A percentile compares a stretch with the other conserved stretches of the same genome.
These are phyloP conservation scores for Apeltes quadracus DNA, from an alignment of 2,113 vertebrate species.

Conservation along the genomic window DNA sequence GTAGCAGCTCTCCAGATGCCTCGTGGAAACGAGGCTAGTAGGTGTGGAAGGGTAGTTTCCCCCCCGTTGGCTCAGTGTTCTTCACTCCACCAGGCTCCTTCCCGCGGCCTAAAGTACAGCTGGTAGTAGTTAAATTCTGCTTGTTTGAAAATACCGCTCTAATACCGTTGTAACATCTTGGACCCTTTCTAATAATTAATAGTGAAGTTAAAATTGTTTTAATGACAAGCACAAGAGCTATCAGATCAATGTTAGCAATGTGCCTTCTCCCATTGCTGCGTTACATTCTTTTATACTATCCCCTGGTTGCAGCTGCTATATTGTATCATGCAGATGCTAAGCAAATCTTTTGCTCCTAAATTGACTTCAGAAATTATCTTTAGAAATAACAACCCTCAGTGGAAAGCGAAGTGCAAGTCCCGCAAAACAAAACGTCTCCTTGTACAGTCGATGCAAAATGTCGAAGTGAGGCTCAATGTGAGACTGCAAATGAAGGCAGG, in stretches of 20 bases:
- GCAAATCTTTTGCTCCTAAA: not conserved
- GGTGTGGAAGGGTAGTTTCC: conserved; percentile 17
- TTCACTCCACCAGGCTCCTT: conserved; percentile 24
- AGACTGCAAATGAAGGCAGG: conserved; percentile 72
- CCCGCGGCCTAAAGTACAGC: not conserved
- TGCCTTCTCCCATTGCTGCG: not conserved
- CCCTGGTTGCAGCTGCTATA: not conserved
- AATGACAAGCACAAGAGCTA: not conserved
- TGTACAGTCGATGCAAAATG: conserved; percentile 61
- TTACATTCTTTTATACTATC: not conserved
- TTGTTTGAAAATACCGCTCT: not conserved
- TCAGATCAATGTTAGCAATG: not conserved
- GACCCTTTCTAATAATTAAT: not conserved
- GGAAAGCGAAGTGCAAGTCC: conserved; percentile 47
- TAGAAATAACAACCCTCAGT: conserved; percentile 43
- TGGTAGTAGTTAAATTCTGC: conserved; percentile 14
- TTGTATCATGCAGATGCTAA: not conserved
- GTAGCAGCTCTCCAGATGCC: conserved; percentile 25
- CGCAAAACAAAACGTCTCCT: conserved; percentile 32
- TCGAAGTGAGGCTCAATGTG: conserved; percentile 64
- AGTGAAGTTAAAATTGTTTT: not conserved
- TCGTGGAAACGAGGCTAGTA: conserved; percentile 4
- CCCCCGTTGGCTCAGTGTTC: conserved; percentile 9
- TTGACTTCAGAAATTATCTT: conserved; percentile 26
- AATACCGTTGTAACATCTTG: too few species aligned